Percentiles rank a stretch among this genome's conserved stretches.
phyloP scores from a whole-genome alignment of 2,113 vertebrate genomes.

The Rhadina sibilatrix region DNA sequence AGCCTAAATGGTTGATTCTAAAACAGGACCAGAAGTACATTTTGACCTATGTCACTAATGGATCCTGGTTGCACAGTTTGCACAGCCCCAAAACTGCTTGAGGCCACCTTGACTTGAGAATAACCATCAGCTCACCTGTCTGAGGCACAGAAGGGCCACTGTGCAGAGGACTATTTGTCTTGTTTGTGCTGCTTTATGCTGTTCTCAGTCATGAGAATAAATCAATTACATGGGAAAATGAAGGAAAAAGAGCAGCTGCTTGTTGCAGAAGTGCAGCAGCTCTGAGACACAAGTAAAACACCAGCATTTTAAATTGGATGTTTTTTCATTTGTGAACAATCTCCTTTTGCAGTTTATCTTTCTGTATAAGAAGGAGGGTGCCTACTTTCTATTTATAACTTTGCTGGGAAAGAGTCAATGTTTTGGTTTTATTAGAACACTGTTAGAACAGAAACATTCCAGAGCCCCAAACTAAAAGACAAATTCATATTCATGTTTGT shows the following conservation, averaged over 20 bases:
- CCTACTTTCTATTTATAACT: slow-evolving; percentile 66
- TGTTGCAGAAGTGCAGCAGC: not conserved
- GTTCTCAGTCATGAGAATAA: not conserved
- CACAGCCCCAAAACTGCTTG: not conserved
- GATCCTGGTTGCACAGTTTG: not conserved
- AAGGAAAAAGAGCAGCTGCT: not conserved
- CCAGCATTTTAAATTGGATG: not conserved
- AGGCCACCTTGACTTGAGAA: not conserved
- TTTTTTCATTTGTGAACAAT: not conserved
- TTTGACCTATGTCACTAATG: not conserved
- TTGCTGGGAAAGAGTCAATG: slow-evolving; percentile 54
- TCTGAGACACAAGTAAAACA: not conserved
- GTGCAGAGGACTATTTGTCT: not conserved
- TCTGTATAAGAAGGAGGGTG: not conserved
- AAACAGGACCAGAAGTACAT: not conserved
- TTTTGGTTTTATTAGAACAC: slow-evolving; percentile 52
- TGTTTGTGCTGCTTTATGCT: not conserved
- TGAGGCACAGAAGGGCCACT: not conserved
- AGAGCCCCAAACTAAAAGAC: slow-evolving; percentile 45
- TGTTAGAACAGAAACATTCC: slow-evolving; percentile 65
- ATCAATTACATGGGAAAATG: not conserved
- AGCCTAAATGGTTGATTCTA: not conserved
- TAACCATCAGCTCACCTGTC: not conserved
- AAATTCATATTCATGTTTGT: slow-evolving; percentile 33
- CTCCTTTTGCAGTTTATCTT: slow-evolving; percentile 34